phyloP scores from a whole-genome alignment of 2,888 invertebrate species.

The Dusona sp. region DNA sequence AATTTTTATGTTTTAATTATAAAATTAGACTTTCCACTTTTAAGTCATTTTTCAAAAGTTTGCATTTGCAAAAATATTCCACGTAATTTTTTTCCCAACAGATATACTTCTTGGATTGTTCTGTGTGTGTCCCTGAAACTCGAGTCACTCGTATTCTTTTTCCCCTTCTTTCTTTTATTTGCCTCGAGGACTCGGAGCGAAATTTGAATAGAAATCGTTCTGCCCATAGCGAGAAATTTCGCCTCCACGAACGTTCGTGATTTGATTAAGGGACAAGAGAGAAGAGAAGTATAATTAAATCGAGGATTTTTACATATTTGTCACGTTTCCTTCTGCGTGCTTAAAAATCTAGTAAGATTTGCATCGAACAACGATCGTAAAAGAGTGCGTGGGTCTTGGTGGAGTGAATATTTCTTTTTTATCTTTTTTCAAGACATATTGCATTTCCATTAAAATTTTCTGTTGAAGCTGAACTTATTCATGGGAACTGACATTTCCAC shows the following conservation, averaged over 20 bases:
- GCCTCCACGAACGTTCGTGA: conserved; percentile 23
- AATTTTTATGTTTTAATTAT: no score
- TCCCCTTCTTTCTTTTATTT: conserved; percentile 20
- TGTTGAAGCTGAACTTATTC: conserved; percentile 20
- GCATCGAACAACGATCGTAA: not conserved
- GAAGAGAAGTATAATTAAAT: conserved; percentile 36
- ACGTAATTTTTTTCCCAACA: not conserved
- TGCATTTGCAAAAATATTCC: conserved; percentile 1
- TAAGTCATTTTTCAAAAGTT: not conserved
- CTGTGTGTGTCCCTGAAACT: conserved; percentile 26
- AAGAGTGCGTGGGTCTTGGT: not conserved
- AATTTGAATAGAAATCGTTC: conserved; percentile 66
- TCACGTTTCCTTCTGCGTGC: not conserved
- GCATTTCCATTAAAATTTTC: conserved; percentile 16
- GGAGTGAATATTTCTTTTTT: not conserved
- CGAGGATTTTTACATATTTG: conserved; percentile 26
- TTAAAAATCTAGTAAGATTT: not conserved
- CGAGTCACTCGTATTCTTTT: conserved; percentile 24
- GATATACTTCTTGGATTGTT: conserved; percentile 19
- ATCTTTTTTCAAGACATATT: not conserved
- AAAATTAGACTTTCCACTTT: not conserved
- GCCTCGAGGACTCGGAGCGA: conserved; percentile 12
- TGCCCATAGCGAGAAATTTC: conserved; percentile 14
- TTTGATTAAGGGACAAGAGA: conserved; percentile 22
- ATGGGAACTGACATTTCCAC: conserved; percentile 34